phyloP scores from a whole-genome alignment of 2,797 vertebrate genomes.

The Cuculus canorus region DNA sequence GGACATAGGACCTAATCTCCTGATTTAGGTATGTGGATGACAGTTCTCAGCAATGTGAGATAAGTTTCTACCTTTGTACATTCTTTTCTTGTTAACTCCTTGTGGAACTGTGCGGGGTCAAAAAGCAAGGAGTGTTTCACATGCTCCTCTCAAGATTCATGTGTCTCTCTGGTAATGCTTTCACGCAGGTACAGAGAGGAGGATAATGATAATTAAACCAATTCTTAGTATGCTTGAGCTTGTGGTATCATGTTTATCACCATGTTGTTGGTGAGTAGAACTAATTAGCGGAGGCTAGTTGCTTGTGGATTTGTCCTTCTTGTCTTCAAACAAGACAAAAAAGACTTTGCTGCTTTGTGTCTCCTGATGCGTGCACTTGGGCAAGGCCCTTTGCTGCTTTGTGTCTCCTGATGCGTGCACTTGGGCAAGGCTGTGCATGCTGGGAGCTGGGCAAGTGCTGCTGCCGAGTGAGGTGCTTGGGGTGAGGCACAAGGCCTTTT shows the following conservation, averaged over 20 bases:
- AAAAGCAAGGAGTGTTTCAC: background rate
- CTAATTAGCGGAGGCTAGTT: background rate
- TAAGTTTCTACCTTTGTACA: fast-evolving
- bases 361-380: background rate
- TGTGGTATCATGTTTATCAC: background rate
- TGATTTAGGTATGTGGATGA: background rate
- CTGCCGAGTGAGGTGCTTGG: background rate
- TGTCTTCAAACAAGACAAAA: too few species aligned
- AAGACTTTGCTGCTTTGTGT: background rate
- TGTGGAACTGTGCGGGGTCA: background rate
- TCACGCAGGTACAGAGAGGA: background rate
- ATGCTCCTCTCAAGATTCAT: background rate
- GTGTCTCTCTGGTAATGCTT: background rate
- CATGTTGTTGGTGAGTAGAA: background rate
- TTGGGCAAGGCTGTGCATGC: fast-evolving
- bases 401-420: background rate
- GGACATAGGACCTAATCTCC: background rate
- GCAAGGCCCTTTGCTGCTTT: background rate
- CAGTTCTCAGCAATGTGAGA: background rate
- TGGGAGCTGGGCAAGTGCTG: background rate
- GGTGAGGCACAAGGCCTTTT: background rate
- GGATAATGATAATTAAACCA: background rate
- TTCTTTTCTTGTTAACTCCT: background rate
- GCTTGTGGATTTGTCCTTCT: background rate
- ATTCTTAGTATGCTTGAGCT: background rate